Evolutionary conservation across 2,888 invertebrate genomes (phyloP), one percentile per base, ranked within the genome.

Genomic region (Drosophila anomelani): DNA sequence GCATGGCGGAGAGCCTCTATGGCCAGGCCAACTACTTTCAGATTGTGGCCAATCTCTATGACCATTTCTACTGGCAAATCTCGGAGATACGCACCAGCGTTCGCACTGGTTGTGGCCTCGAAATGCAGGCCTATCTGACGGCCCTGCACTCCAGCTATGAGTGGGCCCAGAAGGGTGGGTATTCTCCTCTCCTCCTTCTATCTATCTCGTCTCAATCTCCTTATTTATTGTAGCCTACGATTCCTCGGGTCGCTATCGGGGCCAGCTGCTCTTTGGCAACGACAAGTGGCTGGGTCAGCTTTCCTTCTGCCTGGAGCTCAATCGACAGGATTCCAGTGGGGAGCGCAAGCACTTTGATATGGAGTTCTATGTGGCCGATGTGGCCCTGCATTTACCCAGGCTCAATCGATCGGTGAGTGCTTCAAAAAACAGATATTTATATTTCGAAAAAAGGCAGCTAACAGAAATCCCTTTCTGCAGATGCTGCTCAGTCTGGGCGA

Each of bases 81-180:
- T 76, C 91, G 4, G 90, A 92, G 56, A 90, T 92, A 9, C 81
- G 90, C 43, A 90, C 77, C 12, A 94, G 94, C 64, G 93, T 94
- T n/a, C 93, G 93, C 4, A 89, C 91, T n/a, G 92, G 91, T 1
- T 95, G 95, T 81, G 93, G 93, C 9, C 91, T 92, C 15, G 94
- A 95, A 76, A 93, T 95, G 93, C 92, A 93, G 75, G 90, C 91
- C 38, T 95, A 95, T 90, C 85, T 95, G 29, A 93, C 91, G 88
- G 95, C 94, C 61, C 93, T 94, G 64, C 93, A 87, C 90, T 95
- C 93, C 79, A 96, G 93, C 85, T 93, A 93, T 86, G 92, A 93
- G 47, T 97, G 97, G 97, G 97, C 97, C 12, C 95, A 96, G 39
- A 95, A 95, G 93, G 96, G 97, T 97, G 91, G 95, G 96, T 95